These are phyloP conservation scores for Oreotragus oreotragus DNA, from an alignment of 2,113 vertebrate genomes.

Conservation along the genomic window DNA sequence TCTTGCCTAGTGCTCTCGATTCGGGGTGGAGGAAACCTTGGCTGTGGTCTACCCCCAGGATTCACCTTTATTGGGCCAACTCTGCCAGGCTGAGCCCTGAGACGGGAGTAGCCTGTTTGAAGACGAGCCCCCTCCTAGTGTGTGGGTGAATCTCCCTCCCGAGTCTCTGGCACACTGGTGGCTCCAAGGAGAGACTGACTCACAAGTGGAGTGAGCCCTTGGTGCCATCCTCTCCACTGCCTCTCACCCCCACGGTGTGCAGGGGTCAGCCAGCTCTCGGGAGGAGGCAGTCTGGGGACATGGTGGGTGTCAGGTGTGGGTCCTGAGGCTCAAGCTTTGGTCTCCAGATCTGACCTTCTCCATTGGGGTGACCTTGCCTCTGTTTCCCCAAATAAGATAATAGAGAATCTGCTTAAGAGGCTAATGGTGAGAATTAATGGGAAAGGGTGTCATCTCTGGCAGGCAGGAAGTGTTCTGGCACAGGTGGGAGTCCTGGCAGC, in stretches of 20 bases:
- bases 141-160: not conserved
- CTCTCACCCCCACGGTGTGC: not conserved
- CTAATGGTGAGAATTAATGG: not conserved
- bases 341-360: not conserved
- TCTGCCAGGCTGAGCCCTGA: not conserved
- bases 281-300: not conserved
- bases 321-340: not conserved
- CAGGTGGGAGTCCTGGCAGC: rapidly evolving
- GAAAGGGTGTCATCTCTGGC: not conserved
- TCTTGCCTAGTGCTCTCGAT: not conserved
- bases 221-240: not conserved
- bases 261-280: not conserved
- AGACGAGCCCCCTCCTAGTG: not conserved
- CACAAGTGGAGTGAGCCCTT: not conserved
- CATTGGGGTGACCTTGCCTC: conserved; percentile 2
- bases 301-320: not conserved
- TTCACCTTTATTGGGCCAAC: not conserved
- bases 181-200: not conserved
- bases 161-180: not conserved
- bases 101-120: not conserved
- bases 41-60: not conserved
- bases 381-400: not conserved
- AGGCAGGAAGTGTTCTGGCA: not conserved
- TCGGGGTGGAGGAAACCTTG: not conserved
- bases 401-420: not conserved